These are phyloP conservation scores for Anas capensis DNA, from an alignment of 2,797 vertebrate genomes.

Conservation along the genomic window DNA sequence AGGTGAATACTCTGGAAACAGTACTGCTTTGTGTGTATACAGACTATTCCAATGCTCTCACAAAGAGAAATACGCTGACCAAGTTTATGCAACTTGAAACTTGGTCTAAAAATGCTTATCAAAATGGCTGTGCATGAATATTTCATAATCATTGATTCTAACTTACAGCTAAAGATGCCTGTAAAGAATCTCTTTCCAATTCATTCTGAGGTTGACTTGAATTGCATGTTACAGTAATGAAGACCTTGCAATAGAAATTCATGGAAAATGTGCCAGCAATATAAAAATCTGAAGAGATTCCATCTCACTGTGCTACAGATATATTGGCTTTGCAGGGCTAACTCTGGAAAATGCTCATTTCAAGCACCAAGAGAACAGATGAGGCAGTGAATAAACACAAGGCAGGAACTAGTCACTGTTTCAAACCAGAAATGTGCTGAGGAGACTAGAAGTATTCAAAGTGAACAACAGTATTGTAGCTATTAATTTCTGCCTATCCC, in stretches of 20 bases:
- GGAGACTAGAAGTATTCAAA: background rate
- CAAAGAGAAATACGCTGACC: background rate
- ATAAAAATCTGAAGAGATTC: background rate
- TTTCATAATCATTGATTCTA: background rate
- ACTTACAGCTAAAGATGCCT: conserved; percentile 10
- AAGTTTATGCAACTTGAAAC: background rate
- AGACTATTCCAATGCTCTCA: background rate
- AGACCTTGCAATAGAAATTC: background rate
- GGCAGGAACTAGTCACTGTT: background rate
- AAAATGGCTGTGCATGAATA: background rate
- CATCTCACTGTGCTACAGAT: background rate
- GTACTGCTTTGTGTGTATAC: background rate
- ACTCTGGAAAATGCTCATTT: background rate
- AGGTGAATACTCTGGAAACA: background rate
- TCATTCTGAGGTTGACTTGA: background rate
- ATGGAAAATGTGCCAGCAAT: background rate
- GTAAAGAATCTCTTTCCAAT: background rate
- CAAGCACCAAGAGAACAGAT: background rate
- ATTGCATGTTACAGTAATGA: background rate
- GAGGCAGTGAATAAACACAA: background rate
- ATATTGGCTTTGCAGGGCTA: background rate
- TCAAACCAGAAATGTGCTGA: background rate
- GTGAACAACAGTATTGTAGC: background rate
- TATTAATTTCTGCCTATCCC: background rate
- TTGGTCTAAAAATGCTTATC: background rate